Percentiles rank a stretch among this genome's conserved stretches.
phyloP scores from a whole-genome alignment of 2,113 vertebrate genomes.

The Alaudala cheleensis region DNA sequence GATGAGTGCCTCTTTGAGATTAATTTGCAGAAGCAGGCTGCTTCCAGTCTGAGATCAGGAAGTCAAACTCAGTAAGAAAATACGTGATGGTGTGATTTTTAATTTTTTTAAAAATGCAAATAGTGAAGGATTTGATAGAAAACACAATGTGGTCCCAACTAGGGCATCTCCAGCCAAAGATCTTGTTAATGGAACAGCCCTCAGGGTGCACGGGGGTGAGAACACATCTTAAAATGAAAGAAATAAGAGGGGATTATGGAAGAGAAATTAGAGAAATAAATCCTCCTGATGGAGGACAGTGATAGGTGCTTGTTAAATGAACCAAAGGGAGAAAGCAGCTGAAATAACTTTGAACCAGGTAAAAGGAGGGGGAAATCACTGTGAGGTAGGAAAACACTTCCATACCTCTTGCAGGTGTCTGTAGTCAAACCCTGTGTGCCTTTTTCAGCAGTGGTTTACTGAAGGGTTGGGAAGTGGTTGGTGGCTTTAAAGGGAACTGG shows the following conservation, averaged over 20 bases:
- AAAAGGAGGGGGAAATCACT: too few relatives aligned
- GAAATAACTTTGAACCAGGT: not conserved
- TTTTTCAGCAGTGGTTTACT: not conserved
- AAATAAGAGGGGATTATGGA: not conserved
- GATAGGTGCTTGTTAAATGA: not conserved
- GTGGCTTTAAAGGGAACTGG: not conserved
- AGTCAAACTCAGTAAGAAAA: not conserved
- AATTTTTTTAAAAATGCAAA: not conserved
- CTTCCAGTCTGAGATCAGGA: not conserved
- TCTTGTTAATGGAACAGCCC: not conserved
- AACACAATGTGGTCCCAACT: not conserved
- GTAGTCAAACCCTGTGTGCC: accelerated
- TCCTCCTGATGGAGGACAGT: not conserved
- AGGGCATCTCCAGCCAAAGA: not conserved
- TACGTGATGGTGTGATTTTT: not conserved
- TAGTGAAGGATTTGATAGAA: not conserved
- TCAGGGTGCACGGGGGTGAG: not conserved
- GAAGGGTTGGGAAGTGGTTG: not conserved
- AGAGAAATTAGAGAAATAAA: not conserved
- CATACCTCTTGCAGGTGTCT: not conserved
- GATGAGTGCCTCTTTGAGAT: not conserved
- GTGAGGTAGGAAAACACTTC: not conserved
- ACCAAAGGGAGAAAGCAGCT: not conserved
- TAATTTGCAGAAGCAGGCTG: not conserved
- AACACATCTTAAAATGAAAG: not conserved